Evolutionary conservation across 2,113 vertebrate genomes (phyloP), one percentile per base, ranked within the genome.

Genomic region (Puma concolor): DNA sequence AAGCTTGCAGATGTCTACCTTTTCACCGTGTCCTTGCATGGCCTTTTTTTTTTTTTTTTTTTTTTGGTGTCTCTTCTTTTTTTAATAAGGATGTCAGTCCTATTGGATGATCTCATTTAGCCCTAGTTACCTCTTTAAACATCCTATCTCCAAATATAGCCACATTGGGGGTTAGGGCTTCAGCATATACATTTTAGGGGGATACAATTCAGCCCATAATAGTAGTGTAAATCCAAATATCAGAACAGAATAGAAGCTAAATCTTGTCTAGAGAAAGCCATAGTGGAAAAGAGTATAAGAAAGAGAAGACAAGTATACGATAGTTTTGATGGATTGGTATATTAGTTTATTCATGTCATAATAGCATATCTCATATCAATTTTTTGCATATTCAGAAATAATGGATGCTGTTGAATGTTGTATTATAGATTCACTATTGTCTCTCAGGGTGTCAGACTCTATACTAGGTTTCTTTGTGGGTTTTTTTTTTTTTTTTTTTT

Each of bases 351-450:
- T 27, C 13, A 14, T 87, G 52, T 90, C 80, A 27, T 31, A 52
- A 80, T 81, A 87, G 31, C 31, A 74, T 67, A 48, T 94, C 54
- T 86, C 25, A 86, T 48, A 41, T 48, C 27, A 90, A 1, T 79
- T 89, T 15, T 95, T 90, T 79, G 36, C 33, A 19, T 85, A 60
- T 90, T 95, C 29, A 44, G 84, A 90, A 72, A 72, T 93, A 89
- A 77, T 63, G 38, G 54, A 13, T 90, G 54, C 50, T 54, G 9
- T 94, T 54, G n/a, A 38, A 84, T 93, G 13, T 33, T 88, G 27
- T 86, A 17, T 91, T 71, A 81, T n/a, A 79, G 48, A 11, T 77
- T 92, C 14, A 63, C 7, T 92, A 11, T 44, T 80, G 36, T 79
- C 48, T 41, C 12, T 66, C n/a, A 77, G 82, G 21, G 31, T 44